Base-by-base conservation (phyloP, 1,140 invertebrate species). In the Nasonia giraulti region DNA sequence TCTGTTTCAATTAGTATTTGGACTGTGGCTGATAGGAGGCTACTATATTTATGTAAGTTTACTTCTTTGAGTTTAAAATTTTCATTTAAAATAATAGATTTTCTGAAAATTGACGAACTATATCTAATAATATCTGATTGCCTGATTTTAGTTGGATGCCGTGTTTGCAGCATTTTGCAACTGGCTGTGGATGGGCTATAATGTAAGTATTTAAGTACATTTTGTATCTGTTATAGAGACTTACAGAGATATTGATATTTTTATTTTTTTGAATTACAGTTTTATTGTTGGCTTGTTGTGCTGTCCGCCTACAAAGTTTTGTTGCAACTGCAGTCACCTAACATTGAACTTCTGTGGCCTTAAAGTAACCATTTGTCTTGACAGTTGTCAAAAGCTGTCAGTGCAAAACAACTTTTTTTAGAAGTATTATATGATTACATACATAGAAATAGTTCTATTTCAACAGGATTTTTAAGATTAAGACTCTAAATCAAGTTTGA, bases 31-130 rank as follows among this genome's bases (percentile, higher is more conserved):
- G 1, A 91, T 97, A 68, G 96, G 96, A 81, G 97, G 97, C 71
- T 98, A 98, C 88, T 98, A 98, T 89, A 97, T 98, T 91, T 97
- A 97, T 93, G 97, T 98, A 93, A 96, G 96, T 94, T 80, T 14
- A 79, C 27, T 37, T 79, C 2, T 66, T 79, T 12, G 27, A 74
- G 6, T 6, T 20, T 20, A 27, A 37, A 37, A 6, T 37, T 37
- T 37, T 37, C 5, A 37, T 37, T 37, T 37, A 4, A 6, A 37
- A 37, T 3, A 37, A 37, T 37, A 37, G 2, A 37, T 37, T 37
- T 37, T 37, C 33, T 37, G 33, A 6, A 37, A 37, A 4, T 37
- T 44, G 33, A 37, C 33, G 4, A 6, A 37, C 2, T 37, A 37
- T 6, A 69, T 69, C 40, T 44, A 44, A 44, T 44, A 44, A 44